A percentile compares a stretch with the other conserved stretches of the same genome.
phyloP scores from a whole-genome alignment of 2,797 vertebrate genomes.

The Apogon hyalosoma region DNA sequence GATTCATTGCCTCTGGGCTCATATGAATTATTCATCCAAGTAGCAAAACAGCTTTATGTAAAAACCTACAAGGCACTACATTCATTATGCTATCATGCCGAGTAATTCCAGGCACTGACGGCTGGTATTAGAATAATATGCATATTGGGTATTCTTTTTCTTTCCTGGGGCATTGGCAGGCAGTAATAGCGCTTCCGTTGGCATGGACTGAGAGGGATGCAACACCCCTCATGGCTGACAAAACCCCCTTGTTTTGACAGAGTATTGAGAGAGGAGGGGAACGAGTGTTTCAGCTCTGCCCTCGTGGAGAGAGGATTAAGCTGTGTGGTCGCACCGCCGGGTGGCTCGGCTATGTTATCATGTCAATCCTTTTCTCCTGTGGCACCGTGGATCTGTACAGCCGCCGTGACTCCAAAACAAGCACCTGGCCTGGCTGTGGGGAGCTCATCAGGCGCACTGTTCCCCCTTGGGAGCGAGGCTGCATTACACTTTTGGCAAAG shows the following conservation, averaged over 20 bases:
- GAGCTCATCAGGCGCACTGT: conserved; percentile 56
- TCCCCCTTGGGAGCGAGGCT: conserved; percentile 39
- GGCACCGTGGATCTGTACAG: conserved; percentile 42
- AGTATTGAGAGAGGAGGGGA: conserved; percentile 60
- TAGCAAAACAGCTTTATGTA: conserved; percentile 90
- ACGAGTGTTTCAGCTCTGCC: conserved; percentile 62
- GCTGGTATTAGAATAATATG: conserved; percentile 89
- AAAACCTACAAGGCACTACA: conserved; percentile 88
- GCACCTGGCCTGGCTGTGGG: conserved; percentile 67
- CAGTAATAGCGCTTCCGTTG: conserved; percentile 80
- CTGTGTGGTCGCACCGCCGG: conserved; percentile 68
- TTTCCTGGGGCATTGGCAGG: conserved; percentile 81
- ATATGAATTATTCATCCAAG: conserved; percentile 93
- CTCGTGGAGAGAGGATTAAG: conserved; percentile 66
- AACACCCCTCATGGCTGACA: conserved; percentile 76
- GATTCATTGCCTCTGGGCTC: conserved; percentile 93
- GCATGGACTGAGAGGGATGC: conserved; percentile 77
- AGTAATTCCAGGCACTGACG: conserved; percentile 88
- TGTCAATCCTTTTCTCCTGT: conserved; percentile 64
- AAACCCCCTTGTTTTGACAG: conserved; percentile 80
- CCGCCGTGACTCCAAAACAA: conserved; percentile 47
- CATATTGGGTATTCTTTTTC: conserved; percentile 85
- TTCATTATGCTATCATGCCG: conserved; percentile 90
- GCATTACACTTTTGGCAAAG: conserved; percentile 38
- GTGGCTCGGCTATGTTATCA: conserved; percentile 55